Conservation (phyloP, 2,113 vertebrate genomes). For the Labrus mixtus region DNA sequence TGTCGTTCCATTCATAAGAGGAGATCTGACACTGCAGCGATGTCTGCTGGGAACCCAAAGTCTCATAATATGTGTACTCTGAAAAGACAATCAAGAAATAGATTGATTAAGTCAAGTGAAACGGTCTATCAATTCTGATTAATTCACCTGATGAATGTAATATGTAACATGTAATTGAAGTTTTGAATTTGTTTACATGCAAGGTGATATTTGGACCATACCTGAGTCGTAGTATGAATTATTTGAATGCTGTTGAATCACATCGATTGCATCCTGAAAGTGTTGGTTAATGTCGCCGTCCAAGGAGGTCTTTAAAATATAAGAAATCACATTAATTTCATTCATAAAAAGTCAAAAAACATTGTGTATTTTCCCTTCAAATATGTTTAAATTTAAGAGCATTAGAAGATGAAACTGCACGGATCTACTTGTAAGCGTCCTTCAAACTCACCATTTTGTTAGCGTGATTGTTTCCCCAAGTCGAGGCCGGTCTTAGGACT, state of each 20-base stretch:
- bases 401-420: neutral
- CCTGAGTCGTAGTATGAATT: conserved; percentile 81
- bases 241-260: conserved; percentile 91
- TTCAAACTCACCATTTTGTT: conserved; percentile 81
- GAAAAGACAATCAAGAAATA: neutral
- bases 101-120: neutral
- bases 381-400: neutral
- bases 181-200: neutral
- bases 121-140: neutral
- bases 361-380: neutral
- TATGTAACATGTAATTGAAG: no score
- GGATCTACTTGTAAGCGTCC: neutral
- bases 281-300: conserved; percentile 91
- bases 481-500: conserved; percentile 24
- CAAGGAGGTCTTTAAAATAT: conserved; percentile 80
- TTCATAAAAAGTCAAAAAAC: neutral
- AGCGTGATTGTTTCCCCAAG: conserved; percentile 49
- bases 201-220: conserved; percentile 20
- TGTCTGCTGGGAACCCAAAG: conserved; percentile 80
- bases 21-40: conserved; percentile 79
- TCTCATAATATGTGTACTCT: conserved; percentile 87
- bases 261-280: conserved; percentile 94
- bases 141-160: no score
- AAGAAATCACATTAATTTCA: neutral
- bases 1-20: conserved; percentile 87